A percentile compares a stretch with the other conserved stretches of the same genome.
phyloP scores from a whole-genome alignment of 1,140 invertebrate genomes.

The Cheumatopsyche charites region DNA sequence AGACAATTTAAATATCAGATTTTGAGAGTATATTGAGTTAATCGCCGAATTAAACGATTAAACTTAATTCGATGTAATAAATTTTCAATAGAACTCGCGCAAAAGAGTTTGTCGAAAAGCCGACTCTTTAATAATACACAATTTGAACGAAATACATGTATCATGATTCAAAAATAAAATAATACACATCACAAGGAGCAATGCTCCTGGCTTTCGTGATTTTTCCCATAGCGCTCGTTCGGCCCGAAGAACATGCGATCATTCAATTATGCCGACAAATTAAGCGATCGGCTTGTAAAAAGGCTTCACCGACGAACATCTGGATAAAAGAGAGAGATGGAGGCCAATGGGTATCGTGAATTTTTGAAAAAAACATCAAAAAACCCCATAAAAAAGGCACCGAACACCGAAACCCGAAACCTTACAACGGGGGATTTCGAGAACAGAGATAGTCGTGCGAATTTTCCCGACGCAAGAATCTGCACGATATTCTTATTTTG shows the following conservation, averaged over 20 bases:
- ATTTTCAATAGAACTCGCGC: too few species aligned
- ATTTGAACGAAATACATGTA: too few species aligned
- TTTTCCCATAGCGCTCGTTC: constrained; percentile 32
- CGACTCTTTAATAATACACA: too few species aligned
- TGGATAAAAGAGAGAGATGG: constrained; percentile 33
- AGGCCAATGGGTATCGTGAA: background rate
- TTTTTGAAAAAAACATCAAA: too few species aligned
- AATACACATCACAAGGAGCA: too few species aligned
- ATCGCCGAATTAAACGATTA: too few species aligned
- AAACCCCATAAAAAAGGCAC: background rate
- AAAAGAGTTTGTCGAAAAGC: too few species aligned
- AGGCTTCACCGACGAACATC: constrained; percentile 36
- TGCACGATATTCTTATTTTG: background rate
- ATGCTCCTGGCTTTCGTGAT: constrained; percentile 13
- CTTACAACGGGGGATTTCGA: background rate
- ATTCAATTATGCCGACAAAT: constrained; percentile 43
- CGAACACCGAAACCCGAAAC: background rate
- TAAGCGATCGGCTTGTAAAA: constrained; percentile 39
- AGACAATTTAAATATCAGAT: too few species aligned
- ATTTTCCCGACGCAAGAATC: background rate
- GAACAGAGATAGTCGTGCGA: constrained; percentile 23
- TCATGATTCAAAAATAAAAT: too few species aligned
- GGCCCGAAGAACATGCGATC: constrained; percentile 27
- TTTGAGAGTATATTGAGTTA: too few species aligned
- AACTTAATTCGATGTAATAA: too few species aligned